phyloP scores from a whole-genome alignment of 2,113 vertebrate genomes.

The Mungos mungo region DNA sequence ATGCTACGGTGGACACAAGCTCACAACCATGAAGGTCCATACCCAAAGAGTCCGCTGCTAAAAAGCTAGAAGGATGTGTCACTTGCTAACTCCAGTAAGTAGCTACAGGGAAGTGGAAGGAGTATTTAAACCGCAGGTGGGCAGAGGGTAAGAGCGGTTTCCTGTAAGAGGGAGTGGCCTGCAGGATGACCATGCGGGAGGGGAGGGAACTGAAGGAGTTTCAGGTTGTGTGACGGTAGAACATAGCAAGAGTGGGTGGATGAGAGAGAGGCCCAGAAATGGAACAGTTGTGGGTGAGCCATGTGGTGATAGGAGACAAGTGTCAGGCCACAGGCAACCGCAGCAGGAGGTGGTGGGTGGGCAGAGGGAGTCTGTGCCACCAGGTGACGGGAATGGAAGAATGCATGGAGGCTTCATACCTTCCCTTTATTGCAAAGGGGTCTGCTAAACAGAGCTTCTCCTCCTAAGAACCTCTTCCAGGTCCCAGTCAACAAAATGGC shows the following conservation, averaged over 20 bases:
- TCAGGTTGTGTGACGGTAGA: constrained; percentile 35
- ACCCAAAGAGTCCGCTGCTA: not conserved
- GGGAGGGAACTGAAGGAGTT: not conserved
- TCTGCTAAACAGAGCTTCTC: constrained; percentile 32
- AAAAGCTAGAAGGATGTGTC: not conserved
- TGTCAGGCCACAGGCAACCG: constrained; percentile 41
- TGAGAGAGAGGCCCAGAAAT: constrained; percentile 51
- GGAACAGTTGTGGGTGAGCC: constrained; percentile 68
- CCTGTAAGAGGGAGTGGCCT: not conserved
- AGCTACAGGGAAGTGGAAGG: not conserved
- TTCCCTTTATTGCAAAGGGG: constrained; percentile 28
- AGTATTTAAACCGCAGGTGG: not conserved
- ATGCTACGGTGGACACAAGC: not conserved
- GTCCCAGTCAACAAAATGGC: not conserved
- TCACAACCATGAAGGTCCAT: not conserved
- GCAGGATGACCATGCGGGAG: not conserved
- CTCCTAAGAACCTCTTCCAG: not conserved
- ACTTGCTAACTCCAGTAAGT: not conserved
- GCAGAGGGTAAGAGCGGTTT: not conserved
- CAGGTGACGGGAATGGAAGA: constrained; percentile 30
- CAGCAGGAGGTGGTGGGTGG: constrained; percentile 46
- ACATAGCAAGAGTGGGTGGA: constrained; percentile 64
- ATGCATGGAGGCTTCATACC: not conserved
- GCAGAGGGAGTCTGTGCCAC: constrained; percentile 40
- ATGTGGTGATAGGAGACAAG: constrained; percentile 53